A percentile compares a stretch with the other conserved stretches of the same genome.
Conservation (phyloP, 2,888 invertebrate genomes). For the Andrena flavipes region DNA sequence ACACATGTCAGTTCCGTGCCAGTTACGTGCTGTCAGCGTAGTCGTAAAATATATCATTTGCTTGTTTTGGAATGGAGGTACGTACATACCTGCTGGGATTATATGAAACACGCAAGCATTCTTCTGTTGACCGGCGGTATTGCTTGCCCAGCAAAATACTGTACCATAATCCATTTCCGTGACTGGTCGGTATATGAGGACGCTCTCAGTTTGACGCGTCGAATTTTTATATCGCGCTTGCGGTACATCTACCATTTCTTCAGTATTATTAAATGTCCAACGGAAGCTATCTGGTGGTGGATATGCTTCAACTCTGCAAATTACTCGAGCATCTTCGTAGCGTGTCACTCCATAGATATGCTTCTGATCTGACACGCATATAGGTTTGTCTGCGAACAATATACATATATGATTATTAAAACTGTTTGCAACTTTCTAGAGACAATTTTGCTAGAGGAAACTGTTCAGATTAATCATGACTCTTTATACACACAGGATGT, state of each 20-base stretch:
- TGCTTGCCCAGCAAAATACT: conserved; percentile 90
- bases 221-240: conserved; percentile 88
- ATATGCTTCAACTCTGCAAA: conserved; percentile 94
- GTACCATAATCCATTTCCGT: conserved; percentile 92
- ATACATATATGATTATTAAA: background rate
- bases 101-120: conserved; percentile 92
- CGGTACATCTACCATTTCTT: conserved; percentile 92
- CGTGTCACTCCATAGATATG: conserved; percentile 93
- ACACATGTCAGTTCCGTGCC: too few relatives aligned
- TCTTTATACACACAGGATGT: too few relatives aligned
- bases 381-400: conserved; percentile 90
- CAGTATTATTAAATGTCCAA: conserved; percentile 96
- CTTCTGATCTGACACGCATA: conserved; percentile 91
- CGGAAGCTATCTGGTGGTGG: conserved; percentile 93
- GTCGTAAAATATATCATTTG: too few relatives aligned
- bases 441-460: background rate
- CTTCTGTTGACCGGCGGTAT: conserved; percentile 90
- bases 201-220: conserved; percentile 86
- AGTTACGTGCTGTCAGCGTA: too few relatives aligned
- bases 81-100: conserved; percentile 87
- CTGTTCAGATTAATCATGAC: background rate
- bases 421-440: background rate
- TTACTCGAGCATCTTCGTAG: conserved; percentile 91
- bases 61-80: background rate
- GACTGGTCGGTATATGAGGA: conserved; percentile 91